Conservation (phyloP, 2,888 invertebrate species). For the Hemaris fuciformis region DNA sequence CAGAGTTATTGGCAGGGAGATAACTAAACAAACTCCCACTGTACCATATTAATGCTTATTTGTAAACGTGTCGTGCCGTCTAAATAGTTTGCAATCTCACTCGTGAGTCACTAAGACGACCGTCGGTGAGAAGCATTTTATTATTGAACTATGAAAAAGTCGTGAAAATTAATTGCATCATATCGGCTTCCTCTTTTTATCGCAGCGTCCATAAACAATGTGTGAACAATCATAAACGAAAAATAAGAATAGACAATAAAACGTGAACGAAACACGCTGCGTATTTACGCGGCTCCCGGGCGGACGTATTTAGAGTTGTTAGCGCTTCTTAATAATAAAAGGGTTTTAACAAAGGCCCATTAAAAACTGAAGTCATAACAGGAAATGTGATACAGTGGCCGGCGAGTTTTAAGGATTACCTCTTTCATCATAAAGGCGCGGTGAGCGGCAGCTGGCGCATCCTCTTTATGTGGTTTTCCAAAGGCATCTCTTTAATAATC, state of each 20-base stretch:
- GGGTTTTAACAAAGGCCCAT: conserved; percentile 68
- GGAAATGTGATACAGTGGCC: conserved; percentile 76
- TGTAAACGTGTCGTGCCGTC: background rate
- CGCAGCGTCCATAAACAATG: conserved; percentile 32
- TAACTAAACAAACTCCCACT: background rate
- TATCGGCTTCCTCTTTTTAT: conserved; percentile 5
- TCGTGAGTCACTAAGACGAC: background rate
- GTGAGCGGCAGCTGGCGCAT: conserved; percentile 72
- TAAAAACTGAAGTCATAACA: conserved; percentile 80
- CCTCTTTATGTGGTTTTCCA: conserved; percentile 75
- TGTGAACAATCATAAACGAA: conserved; percentile 48
- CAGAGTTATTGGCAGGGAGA: background rate
- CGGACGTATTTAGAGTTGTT: conserved; percentile 61
- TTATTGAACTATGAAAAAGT: background rate
- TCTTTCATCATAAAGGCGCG: conserved; percentile 76
- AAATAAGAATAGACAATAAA: conserved; percentile 57
- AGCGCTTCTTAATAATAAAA: conserved; percentile 69
- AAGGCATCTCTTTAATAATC: conserved; percentile 75
- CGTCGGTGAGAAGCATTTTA: background rate
- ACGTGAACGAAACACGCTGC: conserved; percentile 41
- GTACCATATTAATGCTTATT: background rate
- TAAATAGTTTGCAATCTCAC: background rate
- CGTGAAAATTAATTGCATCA: conserved; percentile 6
- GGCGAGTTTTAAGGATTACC: conserved; percentile 58
- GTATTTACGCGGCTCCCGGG: conserved; percentile 50